phyloP scores from a whole-genome alignment of 1,140 invertebrate genomes.

The Caerostris extrusa region DNA sequence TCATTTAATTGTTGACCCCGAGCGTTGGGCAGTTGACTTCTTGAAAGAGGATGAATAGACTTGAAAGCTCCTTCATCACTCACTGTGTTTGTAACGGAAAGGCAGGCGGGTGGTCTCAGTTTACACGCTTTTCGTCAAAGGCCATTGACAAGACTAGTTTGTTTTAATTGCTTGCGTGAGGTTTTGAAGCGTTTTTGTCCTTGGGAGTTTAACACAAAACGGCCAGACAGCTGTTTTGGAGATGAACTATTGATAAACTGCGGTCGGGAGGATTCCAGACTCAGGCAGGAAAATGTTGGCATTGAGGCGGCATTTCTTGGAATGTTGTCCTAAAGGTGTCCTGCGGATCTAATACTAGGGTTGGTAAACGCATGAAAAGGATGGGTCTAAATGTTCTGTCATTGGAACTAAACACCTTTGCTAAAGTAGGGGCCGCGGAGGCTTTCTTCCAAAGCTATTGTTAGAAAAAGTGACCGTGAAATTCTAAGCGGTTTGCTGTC shows the following conservation, averaged over 20 bases:
- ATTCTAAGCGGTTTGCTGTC: too few relatives aligned
- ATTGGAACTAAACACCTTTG: neutral
- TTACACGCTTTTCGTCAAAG: constrained; percentile 38
- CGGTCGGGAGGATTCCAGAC: neutral
- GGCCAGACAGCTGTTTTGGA: neutral
- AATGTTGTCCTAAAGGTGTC: neutral
- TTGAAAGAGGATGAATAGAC: neutral
- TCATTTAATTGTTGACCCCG: neutral
- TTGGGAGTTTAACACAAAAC: neutral
- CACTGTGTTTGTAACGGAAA: neutral
- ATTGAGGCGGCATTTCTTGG: neutral
- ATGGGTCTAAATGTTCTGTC: neutral
- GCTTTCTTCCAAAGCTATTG: neutral
- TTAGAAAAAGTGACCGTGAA: too few relatives aligned
- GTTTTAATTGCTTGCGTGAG: constrained; percentile 58
- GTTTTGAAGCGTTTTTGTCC: neutral
- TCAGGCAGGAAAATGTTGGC: neutral
- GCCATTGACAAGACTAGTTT: constrained; percentile 1
- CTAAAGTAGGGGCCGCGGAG: neutral
- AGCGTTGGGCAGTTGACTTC: neutral
- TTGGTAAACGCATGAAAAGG: too few relatives aligned
- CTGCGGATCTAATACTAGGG: neutral
- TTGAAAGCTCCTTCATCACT: neutral
- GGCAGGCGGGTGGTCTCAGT: constrained; percentile 33
- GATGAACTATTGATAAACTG: neutral